phyloP scores from a whole-genome alignment of 2,888 invertebrate species.

The Tolmerus cingulatus region DNA sequence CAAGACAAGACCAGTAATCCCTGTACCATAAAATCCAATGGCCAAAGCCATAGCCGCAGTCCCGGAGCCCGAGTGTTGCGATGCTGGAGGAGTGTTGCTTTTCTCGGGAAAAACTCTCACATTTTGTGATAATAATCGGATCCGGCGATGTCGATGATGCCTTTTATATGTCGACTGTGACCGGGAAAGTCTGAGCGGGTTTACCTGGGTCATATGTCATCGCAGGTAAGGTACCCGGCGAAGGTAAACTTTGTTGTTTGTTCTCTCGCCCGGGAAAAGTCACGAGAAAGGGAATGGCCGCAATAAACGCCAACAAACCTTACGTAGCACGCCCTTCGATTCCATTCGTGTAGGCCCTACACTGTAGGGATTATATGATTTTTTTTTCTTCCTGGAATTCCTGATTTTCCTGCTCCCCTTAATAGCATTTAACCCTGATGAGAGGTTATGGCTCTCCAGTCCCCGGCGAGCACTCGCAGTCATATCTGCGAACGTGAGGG shows the following conservation, averaged over 20 bases:
- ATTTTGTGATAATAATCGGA: conserved; percentile 18
- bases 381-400: not conserved
- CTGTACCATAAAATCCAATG: not conserved
- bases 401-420: conserved; percentile 21
- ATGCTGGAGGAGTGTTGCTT: not conserved
- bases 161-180: conserved; percentile 8
- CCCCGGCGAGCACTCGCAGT: not conserved
- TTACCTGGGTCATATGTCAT: conserved; percentile 33
- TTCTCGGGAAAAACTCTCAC: conserved; percentile 10
- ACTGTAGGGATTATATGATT: conserved; percentile 5
- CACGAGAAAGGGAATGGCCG: not conserved
- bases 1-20: not conserved
- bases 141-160: conserved; percentile 19
- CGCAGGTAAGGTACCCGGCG: not conserved
- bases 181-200: not conserved
- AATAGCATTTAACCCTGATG: conserved; percentile 35
- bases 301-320: conserved; percentile 16
- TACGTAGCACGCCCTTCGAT: conserved; percentile 32
- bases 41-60: not conserved
- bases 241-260: not conserved
- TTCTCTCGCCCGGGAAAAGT: not conserved
- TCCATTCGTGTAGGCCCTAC: not conserved
- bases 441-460: conserved; percentile 27
- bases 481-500: not conserved
- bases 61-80: not conserved